Conservation (phyloP, 2,888 invertebrate species). For the Mesorhabditis belari region DNA sequence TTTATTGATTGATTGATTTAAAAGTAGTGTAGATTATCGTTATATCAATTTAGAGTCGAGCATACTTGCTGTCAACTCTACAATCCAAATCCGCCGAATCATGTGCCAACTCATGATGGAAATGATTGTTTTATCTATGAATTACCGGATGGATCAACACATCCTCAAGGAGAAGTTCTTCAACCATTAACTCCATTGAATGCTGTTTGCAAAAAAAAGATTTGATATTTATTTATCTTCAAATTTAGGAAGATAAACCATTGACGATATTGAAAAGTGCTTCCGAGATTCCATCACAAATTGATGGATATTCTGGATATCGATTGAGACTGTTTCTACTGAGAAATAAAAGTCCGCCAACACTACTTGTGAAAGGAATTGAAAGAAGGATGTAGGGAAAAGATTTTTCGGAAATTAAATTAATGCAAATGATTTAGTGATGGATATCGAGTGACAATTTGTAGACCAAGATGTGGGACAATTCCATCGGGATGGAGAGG, state of each 20-base stretch:
- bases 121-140: slow-evolving; percentile 52
- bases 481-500: slow-evolving; percentile 3
- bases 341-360: slow-evolving; percentile 50
- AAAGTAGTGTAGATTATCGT: no score
- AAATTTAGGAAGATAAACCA: slow-evolving; percentile 3
- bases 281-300: slow-evolving; percentile 48
- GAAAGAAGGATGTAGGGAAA: slow-evolving; percentile 43
- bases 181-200: slow-evolving; percentile 8
- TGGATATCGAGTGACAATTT: slow-evolving; percentile 51
- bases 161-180: background rate
- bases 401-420: background rate
- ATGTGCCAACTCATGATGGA: slow-evolving; percentile 41
- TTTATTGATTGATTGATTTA: no score
- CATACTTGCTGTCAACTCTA: slow-evolving; percentile 48
- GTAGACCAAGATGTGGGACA: slow-evolving; percentile 46
- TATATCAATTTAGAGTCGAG: slow-evolving; percentile 42
- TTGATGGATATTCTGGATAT: slow-evolving; percentile 47
- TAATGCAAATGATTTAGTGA: slow-evolving; percentile 34
- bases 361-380: slow-evolving; percentile 50
- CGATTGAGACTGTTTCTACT: slow-evolving; percentile 47
- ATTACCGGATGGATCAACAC: slow-evolving; percentile 40
- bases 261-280: slow-evolving; percentile 20
- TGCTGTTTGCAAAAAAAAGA: slow-evolving; percentile 12
- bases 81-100: slow-evolving; percentile 29
- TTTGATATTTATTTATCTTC: background rate